Evolutionary conservation across 2,888 invertebrate genomes (phyloP).

Genomic region (Amphimallon solstitiale): DNA sequence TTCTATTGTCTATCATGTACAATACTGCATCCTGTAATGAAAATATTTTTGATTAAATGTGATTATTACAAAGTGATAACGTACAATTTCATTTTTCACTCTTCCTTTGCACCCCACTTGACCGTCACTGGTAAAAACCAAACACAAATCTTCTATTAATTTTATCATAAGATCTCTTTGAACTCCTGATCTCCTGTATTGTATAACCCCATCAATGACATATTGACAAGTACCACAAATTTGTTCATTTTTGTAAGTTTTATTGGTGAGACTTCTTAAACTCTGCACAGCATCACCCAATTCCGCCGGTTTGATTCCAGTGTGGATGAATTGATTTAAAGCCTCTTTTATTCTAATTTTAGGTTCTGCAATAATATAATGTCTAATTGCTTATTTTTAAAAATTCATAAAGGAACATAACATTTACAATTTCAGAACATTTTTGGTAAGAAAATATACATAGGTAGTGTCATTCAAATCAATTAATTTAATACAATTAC

Average conservation of each 20-base stretch:
- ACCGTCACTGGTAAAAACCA: slow-evolving; percentile 46
- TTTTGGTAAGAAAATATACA: no score
- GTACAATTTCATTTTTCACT: slow-evolving; percentile 51
- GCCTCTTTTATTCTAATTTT: slow-evolving; percentile 15
- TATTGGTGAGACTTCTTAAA: slow-evolving; percentile 35
- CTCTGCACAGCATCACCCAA: slow-evolving; percentile 31
- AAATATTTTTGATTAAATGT: not conserved
- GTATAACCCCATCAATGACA: slow-evolving; percentile 36
- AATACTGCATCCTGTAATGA: slow-evolving; percentile 68
- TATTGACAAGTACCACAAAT: slow-evolving; percentile 40
- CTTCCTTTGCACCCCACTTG: slow-evolving; percentile 48
- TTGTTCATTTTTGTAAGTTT: slow-evolving; percentile 28
- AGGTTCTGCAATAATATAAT: not conserved
- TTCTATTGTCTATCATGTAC: slow-evolving; percentile 69
- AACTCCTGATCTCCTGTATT: slow-evolving; percentile 34
- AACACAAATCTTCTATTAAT: slow-evolving; percentile 48
- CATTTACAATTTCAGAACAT: not conserved
- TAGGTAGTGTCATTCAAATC: no score
- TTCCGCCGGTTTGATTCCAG: slow-evolving; percentile 26
- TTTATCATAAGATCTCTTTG: slow-evolving; percentile 21
- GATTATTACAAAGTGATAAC: slow-evolving; percentile 13
- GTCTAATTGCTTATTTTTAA: not conserved
- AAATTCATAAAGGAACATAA: not conserved
- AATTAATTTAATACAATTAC: no score
- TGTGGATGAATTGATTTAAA: slow-evolving; percentile 37